These are phyloP conservation scores for Lampris megalopsis DNA, from an alignment of 2,113 vertebrate genomes.

Conservation along the genomic window DNA sequence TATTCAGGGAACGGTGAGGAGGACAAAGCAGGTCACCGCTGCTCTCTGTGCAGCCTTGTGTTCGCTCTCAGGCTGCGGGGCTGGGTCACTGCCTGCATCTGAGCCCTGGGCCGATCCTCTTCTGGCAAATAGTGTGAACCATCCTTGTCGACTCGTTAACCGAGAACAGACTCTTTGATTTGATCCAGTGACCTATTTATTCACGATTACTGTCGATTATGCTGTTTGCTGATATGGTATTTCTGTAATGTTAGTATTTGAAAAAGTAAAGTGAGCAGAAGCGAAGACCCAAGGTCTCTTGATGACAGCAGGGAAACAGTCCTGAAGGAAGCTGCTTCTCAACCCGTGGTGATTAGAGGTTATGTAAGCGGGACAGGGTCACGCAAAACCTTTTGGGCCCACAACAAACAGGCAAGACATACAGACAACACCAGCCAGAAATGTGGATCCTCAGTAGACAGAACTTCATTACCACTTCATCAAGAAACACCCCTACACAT, in stretches of 20 bases:
- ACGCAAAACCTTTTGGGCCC: background rate
- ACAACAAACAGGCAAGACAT: background rate
- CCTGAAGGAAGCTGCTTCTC: background rate
- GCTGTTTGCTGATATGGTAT: background rate
- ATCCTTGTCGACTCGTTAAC: conserved; percentile 44
- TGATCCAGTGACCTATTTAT: conserved; percentile 67
- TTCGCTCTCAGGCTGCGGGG: conserved; percentile 61
- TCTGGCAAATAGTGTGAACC: conserved; percentile 45
- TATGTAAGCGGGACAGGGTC: background rate
- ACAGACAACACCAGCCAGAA: background rate
- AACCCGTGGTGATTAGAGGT: background rate
- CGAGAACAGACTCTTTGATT: conserved; percentile 46
- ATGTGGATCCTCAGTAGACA: background rate
- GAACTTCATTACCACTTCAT: background rate
- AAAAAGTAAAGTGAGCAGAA: background rate
- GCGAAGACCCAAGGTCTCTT: background rate
- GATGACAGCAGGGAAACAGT: background rate
- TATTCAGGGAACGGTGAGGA: conserved; percentile 75
- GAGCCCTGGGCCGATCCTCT: conserved; percentile 45
- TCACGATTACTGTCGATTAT: background rate
- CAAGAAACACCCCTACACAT: background rate
- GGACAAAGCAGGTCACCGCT: conserved; percentile 63
- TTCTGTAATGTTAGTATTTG: background rate
- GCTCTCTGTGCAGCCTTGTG: conserved; percentile 66
- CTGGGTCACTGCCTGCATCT: conserved; percentile 51